These are phyloP conservation scores for Actinostola sp. DNA, from an alignment of 92 coral and sea anemone species.

Conservation along the genomic window DNA sequence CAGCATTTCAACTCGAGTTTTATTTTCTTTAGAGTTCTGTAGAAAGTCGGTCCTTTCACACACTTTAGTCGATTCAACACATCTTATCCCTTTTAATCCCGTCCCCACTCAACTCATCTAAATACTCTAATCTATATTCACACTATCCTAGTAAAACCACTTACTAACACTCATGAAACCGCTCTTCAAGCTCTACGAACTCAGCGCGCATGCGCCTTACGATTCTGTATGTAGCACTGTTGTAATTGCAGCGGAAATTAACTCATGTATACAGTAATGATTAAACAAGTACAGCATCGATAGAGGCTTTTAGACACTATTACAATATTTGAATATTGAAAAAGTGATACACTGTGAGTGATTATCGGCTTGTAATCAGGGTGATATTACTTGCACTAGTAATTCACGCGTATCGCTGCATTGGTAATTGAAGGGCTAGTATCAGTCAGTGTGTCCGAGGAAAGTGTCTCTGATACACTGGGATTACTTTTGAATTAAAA, in stretches of 20 bases:
- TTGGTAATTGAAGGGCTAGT: conserved; percentile 7
- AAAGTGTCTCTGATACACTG: too few relatives aligned
- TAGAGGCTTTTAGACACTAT: conserved; percentile 38
- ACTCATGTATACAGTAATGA: conserved; percentile 11
- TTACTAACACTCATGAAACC: neutral
- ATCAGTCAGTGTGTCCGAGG: too few relatives aligned
- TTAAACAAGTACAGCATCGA: conserved; percentile 30
- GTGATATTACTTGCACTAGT: neutral
- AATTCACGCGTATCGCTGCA: conserved; percentile 4
- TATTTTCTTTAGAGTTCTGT: neutral
- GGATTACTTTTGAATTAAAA: too few relatives aligned
- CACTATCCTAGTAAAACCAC: neutral
- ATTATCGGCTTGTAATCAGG: conserved; percentile 21
- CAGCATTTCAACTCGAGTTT: neutral
- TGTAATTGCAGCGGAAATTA: conserved; percentile 41
- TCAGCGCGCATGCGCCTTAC: conserved; percentile 3
- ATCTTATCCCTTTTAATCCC: conserved; percentile 14
- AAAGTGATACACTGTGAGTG: neutral
- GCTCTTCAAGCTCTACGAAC: neutral
- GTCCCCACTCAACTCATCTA: neutral
- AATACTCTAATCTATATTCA: neutral
- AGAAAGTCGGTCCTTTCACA: conserved; percentile 14
- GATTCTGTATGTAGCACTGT: neutral
- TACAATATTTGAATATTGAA: conserved; percentile 32
- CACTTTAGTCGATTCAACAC: conserved; percentile 7